A percentile compares a stretch with the other conserved stretches of the same genome.
These are phyloP conservation scores for Zosterops borbonicus DNA, from an alignment of 2,113 vertebrate genomes.

Conservation along the genomic window DNA sequence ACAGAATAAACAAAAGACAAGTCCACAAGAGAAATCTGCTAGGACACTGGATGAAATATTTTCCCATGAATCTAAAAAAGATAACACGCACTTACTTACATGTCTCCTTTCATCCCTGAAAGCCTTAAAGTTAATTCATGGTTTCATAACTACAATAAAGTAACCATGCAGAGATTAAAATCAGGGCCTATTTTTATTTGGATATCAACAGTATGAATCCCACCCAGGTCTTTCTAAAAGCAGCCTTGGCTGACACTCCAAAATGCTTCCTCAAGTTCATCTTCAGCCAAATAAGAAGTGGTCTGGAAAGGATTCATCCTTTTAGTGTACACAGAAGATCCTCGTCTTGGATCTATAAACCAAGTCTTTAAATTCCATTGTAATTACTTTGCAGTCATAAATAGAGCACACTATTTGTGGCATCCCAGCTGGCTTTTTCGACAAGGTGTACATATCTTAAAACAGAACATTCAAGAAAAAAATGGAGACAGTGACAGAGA, in stretches of 20 bases:
- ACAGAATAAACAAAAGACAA: conserved; percentile 76
- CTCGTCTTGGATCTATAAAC: conserved; percentile 80
- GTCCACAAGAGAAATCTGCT: conserved; percentile 65
- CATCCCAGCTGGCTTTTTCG: conserved; percentile 73
- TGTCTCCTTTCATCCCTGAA: conserved; percentile 74
- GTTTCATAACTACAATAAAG: conserved; percentile 78
- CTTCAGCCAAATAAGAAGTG: conserved; percentile 77
- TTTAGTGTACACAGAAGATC: conserved; percentile 80
- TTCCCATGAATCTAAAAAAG: conserved; percentile 71
- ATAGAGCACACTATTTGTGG: conserved; percentile 77
- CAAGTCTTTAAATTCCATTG: conserved; percentile 80
- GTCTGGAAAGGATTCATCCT: conserved; percentile 81
- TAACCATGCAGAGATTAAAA: conserved; percentile 79
- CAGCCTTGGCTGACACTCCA: conserved; percentile 73
- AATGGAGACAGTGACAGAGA: not conserved
- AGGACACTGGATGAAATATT: conserved; percentile 69
- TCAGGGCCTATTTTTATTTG: conserved; percentile 75
- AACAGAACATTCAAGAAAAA: conserved; percentile 36
- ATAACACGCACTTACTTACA: conserved; percentile 73
- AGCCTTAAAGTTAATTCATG: conserved; percentile 79
- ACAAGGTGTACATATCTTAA: conserved; percentile 71
- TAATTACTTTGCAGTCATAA: conserved; percentile 80
- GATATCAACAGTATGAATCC: conserved; percentile 78
- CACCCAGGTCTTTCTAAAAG: conserved; percentile 81
- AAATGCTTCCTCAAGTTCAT: conserved; percentile 78